Conservation (phyloP, 2,797 vertebrate genomes). For the Australoheros facetus region DNA sequence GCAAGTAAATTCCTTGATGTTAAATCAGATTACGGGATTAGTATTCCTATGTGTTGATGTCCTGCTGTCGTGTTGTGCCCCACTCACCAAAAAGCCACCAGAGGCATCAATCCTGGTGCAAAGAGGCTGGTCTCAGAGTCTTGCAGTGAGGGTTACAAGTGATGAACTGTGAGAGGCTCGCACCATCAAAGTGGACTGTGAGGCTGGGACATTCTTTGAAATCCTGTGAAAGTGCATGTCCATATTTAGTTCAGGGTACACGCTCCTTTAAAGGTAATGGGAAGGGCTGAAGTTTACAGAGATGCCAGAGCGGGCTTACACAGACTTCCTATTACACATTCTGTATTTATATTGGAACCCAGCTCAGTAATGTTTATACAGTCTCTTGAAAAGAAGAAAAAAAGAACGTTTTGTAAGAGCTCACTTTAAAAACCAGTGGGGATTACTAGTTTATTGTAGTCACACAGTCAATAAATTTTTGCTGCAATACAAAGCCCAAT, state of each 20-base stretch:
- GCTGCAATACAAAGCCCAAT: background rate
- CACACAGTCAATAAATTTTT: background rate
- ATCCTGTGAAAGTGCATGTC: constrained; percentile 94
- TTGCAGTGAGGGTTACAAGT: constrained; percentile 58
- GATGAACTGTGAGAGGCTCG: constrained; percentile 75
- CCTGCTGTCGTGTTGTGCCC: constrained; percentile 49
- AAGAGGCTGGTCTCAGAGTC: constrained; percentile 59
- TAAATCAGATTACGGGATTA: background rate
- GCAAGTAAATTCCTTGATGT: constrained; percentile 26
- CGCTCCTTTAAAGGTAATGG: constrained; percentile 98
- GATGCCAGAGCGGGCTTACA: constrained; percentile 63
- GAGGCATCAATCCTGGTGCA: constrained; percentile 62
- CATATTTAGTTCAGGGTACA: constrained; percentile 96
- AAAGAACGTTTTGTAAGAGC: background rate
- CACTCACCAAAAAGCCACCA: constrained; percentile 57
- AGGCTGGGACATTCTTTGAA: constrained; percentile 97
- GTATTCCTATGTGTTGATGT: constrained; percentile 40
- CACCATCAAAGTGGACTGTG: constrained; percentile 85
- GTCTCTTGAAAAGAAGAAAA: background rate
- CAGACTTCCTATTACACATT: constrained; percentile 72
- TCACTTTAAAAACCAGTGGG: background rate
- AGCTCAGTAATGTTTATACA: constrained; percentile 16
- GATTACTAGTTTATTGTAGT: fast-evolving
- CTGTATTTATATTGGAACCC: constrained; percentile 49
- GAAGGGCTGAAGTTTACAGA: constrained; percentile 81